phyloP scores from a whole-genome alignment of 2,888 invertebrate genomes.

The Microplitis manilae region DNA sequence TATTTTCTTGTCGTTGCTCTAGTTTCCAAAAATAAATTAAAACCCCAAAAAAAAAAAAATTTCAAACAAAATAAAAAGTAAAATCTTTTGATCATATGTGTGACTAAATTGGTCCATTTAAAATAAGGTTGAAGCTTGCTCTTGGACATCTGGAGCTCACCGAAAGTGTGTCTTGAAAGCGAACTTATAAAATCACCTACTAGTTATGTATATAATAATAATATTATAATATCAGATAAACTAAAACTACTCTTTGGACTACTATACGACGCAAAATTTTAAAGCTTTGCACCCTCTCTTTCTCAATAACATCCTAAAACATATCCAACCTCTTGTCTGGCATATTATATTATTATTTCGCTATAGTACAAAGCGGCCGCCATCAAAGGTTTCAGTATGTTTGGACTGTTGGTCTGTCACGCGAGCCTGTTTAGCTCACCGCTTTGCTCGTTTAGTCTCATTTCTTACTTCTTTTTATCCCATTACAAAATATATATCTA shows the following conservation, averaged over 20 bases:
- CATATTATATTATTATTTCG: constrained; percentile 44
- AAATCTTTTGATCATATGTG: not conserved
- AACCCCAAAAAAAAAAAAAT: no score
- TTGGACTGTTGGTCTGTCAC: constrained; percentile 58
- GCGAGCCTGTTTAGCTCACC: constrained; percentile 60
- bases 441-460: constrained; percentile 35
- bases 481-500: constrained; percentile 40
- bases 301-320: constrained; percentile 9
- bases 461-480: constrained; percentile 36
- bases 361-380: constrained; percentile 52
- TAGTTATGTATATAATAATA: not conserved
- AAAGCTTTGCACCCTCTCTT: constrained; percentile 14
- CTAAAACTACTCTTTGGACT: not conserved
- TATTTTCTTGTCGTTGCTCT: no score
- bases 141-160: not conserved
- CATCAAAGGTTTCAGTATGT: constrained; percentile 57
- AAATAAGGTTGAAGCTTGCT: not conserved
- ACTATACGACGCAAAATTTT: not conserved
- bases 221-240: not conserved
- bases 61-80: not conserved
- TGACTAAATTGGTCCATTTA: not conserved
- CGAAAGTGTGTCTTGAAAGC: not conserved
- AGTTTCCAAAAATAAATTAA: no score
- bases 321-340: constrained; percentile 12
- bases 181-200: not conserved